Evolutionary conservation across 2,888 invertebrate genomes (phyloP).

Genomic region (Antitype chi): DNA sequence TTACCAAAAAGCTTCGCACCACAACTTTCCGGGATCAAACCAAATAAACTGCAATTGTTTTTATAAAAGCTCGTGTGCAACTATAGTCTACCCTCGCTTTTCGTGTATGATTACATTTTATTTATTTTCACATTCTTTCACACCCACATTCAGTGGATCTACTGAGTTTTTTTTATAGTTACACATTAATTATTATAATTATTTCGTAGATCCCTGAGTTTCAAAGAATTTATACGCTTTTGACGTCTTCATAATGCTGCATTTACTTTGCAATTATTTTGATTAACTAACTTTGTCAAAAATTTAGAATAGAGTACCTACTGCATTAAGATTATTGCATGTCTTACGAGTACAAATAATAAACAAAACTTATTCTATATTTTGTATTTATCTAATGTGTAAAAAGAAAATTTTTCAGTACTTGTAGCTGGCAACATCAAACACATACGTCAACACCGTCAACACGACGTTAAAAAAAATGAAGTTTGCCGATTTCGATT

Average conservation of each 20-base stretch:
- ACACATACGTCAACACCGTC: conserved; percentile 49
- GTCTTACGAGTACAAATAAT: neutral
- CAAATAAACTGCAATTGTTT: neutral
- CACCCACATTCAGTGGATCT: neutral
- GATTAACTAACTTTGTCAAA: no score
- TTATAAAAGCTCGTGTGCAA: neutral
- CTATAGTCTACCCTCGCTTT: conserved; percentile 2
- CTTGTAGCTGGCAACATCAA: conserved; percentile 35
- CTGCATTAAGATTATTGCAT: no score
- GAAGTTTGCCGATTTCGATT: conserved; percentile 39
- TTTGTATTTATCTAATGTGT: no score
- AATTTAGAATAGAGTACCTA: neutral
- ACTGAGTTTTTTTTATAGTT: neutral
- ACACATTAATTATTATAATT: neutral
- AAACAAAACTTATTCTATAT: no score
- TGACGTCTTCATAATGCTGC: neutral
- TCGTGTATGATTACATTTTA: neutral
- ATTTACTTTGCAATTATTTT: neutral
- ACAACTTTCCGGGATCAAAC: neutral
- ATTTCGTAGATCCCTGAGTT: neutral
- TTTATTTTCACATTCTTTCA: neutral
- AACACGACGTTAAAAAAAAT: conserved; percentile 56
- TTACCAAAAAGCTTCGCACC: neutral
- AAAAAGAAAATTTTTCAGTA: neutral
- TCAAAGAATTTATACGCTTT: neutral